Base-by-base conservation (phyloP, 2,113 vertebrate species). In the Puma concolor region DNA sequence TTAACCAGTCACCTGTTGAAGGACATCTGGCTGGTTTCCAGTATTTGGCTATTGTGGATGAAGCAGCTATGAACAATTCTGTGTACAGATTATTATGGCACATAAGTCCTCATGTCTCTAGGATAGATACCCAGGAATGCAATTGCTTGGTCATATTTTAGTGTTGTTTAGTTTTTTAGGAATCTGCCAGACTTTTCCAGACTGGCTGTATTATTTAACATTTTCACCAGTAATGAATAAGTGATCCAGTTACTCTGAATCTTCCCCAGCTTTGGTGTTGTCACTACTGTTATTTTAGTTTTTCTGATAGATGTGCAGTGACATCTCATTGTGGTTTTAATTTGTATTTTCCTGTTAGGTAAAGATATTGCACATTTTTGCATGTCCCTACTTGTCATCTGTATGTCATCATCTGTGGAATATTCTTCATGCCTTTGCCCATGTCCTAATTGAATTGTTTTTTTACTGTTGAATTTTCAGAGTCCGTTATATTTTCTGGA, bases 91-190 rank as follows among this genome's bases (percentile, higher is more conserved):
- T 80, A 85, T 63, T 71, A 14, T 79, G 67, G n/a, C 94, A 90
- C 17, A 8, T 71, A 16, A 63, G 63, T 54, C 23, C 72, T 93
- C 38, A 44, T 82, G 89, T 79, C 23, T 54, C 44, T 66, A 86
- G 17, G 10, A 19, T 33, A 66, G 80, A 54, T 94, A n/a, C 27
- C 74, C 38, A 50, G 50, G 31, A 86, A 21, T 69, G 19, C 38
- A 69, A 1, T 38, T 63, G 19, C 63, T 85, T 41, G n/a, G 50
- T 72, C 63, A 77, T 71, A 71, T 29, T 79, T 29, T 76, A 83
- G 44, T 74, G 50, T 82, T 27, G 33, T 38, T 96, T 89, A 63
- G 41, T 90, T 84, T 96, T 89, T 48, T n/a, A 79, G 67, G 60
- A 89, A 89, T 84, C 13, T 67, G 6, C 60, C 50, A 85, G 36